Conservation (phyloP, 2,113 vertebrate genomes). For the Struthidea cinerea region DNA sequence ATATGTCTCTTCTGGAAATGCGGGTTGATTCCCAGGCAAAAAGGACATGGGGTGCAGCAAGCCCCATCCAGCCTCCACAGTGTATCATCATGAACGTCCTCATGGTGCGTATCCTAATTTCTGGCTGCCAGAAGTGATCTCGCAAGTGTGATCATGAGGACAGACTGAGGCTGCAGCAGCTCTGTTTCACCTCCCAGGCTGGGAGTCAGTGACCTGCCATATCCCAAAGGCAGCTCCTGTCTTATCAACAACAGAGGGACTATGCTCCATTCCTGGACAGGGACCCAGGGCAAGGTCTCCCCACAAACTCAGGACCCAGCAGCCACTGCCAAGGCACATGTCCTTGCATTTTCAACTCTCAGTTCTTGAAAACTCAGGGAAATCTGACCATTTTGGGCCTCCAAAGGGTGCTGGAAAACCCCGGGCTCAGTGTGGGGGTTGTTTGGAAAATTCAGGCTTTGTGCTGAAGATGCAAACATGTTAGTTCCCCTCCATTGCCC, state of each 20-base stretch:
- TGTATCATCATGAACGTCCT: neutral
- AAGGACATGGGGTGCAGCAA: rapidly evolving
- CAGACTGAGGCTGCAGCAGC: neutral
- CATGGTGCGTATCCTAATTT: neutral
- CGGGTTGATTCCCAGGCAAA: neutral
- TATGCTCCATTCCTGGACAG: rapidly evolving
- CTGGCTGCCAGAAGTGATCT: neutral
- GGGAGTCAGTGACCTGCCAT: neutral
- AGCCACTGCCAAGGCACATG: neutral
- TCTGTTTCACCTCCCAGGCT: neutral
- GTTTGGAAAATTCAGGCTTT: constrained; percentile 14
- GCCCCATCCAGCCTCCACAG: rapidly evolving
- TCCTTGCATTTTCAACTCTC: neutral
- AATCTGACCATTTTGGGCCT: neutral
- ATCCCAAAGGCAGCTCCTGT: neutral
- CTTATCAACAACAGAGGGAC: neutral
- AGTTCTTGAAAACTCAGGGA: neutral
- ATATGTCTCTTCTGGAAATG: neutral
- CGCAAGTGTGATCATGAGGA: neutral
- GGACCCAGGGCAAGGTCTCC: neutral
- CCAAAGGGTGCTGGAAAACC: neutral
- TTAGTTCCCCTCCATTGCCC: neutral
- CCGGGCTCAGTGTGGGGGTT: neutral
- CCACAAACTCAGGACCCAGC: neutral
- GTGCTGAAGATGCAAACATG: neutral